phyloP scores from a whole-genome alignment of 2,797 vertebrate species.

The Characodon lateralis region DNA sequence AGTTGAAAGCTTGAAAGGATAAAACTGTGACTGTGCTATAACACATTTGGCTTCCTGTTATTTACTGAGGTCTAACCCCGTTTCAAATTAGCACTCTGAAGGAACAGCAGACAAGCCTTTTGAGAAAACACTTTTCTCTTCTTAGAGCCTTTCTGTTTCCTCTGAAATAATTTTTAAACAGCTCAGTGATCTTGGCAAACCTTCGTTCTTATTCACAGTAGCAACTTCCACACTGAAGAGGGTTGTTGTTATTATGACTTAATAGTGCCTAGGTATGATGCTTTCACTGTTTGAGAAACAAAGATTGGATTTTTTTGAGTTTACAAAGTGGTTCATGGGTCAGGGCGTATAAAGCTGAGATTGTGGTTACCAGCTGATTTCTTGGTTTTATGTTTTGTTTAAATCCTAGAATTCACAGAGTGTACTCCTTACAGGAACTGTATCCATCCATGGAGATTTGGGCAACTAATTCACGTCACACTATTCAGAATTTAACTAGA shows the following conservation, averaged over 20 bases:
- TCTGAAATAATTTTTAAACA: not conserved
- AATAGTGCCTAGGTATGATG: not conserved
- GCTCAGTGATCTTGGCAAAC: not conserved
- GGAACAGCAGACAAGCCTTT: not conserved
- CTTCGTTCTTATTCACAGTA: not conserved
- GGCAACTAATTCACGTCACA: too few relatives aligned
- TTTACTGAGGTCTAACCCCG: not conserved
- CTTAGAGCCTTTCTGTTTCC: not conserved
- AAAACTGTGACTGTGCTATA: not conserved
- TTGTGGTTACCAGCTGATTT: not conserved
- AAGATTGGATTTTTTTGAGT: not conserved
- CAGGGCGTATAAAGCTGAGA: not conserved
- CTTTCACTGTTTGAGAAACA: too few relatives aligned
- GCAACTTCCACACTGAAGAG: not conserved
- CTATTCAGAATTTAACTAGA: too few relatives aligned
- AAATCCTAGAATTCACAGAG: too few relatives aligned
- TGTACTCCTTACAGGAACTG: too few relatives aligned
- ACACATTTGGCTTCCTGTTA: not conserved
- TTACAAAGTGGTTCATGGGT: not conserved
- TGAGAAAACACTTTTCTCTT: too few relatives aligned
- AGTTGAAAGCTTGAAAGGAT: not conserved
- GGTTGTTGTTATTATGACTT: not conserved
- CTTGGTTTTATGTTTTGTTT: too few relatives aligned
- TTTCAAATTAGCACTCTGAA: slow-evolving; percentile 1
- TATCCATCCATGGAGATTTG: too few relatives aligned